A percentile compares a stretch with the other conserved stretches of the same genome.
Evolutionary conservation across 2,113 vertebrate species (phyloP).

Genomic region (Ornithorhynchus anatinus): DNA sequence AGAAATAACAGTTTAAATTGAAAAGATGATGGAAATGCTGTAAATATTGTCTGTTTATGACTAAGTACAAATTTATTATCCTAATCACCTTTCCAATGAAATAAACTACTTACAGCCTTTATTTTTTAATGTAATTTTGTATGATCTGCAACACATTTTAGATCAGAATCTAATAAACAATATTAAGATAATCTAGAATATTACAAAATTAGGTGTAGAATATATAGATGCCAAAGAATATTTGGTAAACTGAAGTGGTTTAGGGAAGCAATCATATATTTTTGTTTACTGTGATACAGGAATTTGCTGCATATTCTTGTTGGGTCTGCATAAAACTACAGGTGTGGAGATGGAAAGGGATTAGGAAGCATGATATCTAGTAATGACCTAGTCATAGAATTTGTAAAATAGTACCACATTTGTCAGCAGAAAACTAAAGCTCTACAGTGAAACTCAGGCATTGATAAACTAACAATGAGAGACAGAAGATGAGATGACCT

Average conservation of each 20-base stretch:
- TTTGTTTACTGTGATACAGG: slow-evolving; percentile 11
- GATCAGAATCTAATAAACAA: background rate
- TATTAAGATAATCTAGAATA: background rate
- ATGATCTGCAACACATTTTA: too few relatives aligned
- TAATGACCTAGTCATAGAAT: background rate
- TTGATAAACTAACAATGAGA: too few relatives aligned
- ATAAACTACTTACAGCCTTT: too few relatives aligned
- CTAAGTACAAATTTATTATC: background rate
- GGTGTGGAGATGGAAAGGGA: slow-evolving; percentile 5
- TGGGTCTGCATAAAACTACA: slow-evolving; percentile 26
- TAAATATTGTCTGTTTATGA: background rate
- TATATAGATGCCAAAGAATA: background rate
- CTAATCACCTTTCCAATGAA: background rate
- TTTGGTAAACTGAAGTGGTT: background rate
- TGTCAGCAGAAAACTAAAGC: slow-evolving; percentile 6
- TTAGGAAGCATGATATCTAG: background rate
- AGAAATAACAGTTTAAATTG: background rate
- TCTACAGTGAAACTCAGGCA: too few relatives aligned
- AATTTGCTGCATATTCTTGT: slow-evolving; percentile 28
- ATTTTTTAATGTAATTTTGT: too few relatives aligned
- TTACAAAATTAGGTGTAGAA: background rate
- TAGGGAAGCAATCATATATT: slow-evolving; percentile 6
- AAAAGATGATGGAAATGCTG: background rate
- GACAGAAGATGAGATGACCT: too few relatives aligned
- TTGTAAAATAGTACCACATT: background rate